Base-by-base conservation (phyloP, 2,888 invertebrate genomes). In the Lasius fuliginosus region DNA sequence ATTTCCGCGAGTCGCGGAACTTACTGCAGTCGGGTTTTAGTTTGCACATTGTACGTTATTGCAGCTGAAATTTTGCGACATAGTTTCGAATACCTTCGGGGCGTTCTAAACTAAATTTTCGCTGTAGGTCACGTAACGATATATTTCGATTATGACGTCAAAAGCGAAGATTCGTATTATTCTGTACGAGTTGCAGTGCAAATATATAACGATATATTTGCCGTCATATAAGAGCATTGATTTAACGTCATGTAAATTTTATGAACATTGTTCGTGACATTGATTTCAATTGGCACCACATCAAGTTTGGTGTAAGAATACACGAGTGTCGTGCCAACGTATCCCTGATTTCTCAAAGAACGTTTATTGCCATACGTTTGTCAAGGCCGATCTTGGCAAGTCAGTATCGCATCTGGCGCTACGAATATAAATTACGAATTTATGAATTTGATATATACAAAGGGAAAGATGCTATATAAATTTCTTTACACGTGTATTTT, bases 261-360 rank as follows among this genome's bases (percentile, higher is more conserved):
- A 83, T 58, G 56, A 71, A 68, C 33, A 23, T 85, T 53, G 87
- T 86, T 88, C 90, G 82, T 89, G 91, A 90, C 91, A 90, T 90
- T 91, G 91, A 85, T 75, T 76, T 73, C 76, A 74, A 88, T 89
- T 90, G 89, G 89, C 90, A 65, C 83, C 36, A 79, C 46, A 87
- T 90, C 89, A 90, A 88, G 74, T 89, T 81, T 85, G 83, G 85
- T 86, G 86, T 67, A 79, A 62, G 84, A 87, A 56, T n/a, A 30
- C 65, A 56, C 82, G 56, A 46, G 27, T 53, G 33, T 85, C 85
- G 81, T 73, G 88, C 88, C 88, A 88, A 86, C 82, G 69, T 64
- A 67, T 68, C n/a, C 56, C 27, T 56, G 11, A 58, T 58, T 23
- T 69, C 15, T 30, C 9, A 42, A 56, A 53, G 36, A 76, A 68